A percentile compares a stretch with the other conserved stretches of the same genome.
Evolutionary conservation across 2,888 invertebrate genomes (phyloP).

Genomic region (Chrysina gloriosa): DNA sequence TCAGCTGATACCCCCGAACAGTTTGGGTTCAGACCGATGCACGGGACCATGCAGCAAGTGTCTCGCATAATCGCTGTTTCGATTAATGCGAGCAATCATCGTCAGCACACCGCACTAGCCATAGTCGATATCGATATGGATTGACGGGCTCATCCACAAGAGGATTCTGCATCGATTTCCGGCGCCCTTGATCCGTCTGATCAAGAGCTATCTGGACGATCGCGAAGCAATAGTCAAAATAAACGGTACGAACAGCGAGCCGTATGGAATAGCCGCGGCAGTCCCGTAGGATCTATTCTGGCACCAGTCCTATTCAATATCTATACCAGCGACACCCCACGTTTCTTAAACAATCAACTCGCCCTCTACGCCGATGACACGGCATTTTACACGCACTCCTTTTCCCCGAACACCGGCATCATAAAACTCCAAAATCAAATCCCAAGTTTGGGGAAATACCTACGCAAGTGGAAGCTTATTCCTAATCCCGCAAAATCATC

Average conservation of each 20-base stretch:
- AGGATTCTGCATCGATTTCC: slow-evolving; percentile 47
- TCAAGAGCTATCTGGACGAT: slow-evolving; percentile 49
- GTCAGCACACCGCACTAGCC: background rate
- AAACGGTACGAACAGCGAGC: slow-evolving; percentile 39
- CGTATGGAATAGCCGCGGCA: slow-evolving; percentile 48
- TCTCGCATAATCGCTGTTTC: slow-evolving; percentile 47
- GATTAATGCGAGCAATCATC: background rate
- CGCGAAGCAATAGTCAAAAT: slow-evolving; percentile 49
- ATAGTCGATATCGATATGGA: no score
- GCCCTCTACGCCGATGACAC: background rate
- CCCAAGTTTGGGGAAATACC: background rate
- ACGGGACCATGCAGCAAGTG: slow-evolving; percentile 52
- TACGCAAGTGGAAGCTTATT: background rate
- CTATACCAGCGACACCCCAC: no score
- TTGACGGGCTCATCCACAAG: slow-evolving; percentile 51
- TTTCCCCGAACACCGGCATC: background rate
- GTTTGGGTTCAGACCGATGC: slow-evolving; percentile 53
- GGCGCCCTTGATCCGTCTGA: slow-evolving; percentile 46
- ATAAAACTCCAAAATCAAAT: background rate
- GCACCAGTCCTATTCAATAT: slow-evolving; percentile 51
- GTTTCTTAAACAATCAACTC: no score
- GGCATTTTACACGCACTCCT: background rate
- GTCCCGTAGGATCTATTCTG: slow-evolving; percentile 53
- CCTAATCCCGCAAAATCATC: background rate
- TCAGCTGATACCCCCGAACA: slow-evolving; percentile 44